Evolutionary conservation across 2,888 invertebrate species (phyloP).

Genomic region (Eilema griseolum): DNA sequence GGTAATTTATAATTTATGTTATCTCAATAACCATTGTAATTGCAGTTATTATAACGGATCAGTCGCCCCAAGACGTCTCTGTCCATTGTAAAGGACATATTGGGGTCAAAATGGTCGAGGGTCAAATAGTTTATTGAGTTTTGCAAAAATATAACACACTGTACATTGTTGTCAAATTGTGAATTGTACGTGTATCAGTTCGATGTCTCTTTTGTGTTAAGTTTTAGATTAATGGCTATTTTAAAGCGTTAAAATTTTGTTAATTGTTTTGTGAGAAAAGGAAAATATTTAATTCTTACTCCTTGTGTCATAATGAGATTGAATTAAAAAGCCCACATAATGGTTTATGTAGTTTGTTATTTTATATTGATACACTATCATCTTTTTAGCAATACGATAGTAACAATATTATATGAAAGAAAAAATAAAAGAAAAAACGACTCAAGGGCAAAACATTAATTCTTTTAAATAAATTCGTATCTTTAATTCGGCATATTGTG

Average conservation of each 20-base stretch:
- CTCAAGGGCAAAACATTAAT: too few species aligned
- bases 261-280: neutral
- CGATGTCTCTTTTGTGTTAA: constrained; percentile 41
- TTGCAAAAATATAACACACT: constrained; percentile 70
- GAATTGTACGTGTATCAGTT: constrained; percentile 41
- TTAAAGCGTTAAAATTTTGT: neutral
- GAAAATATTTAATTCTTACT: neutral
- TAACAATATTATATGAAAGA: too few species aligned
- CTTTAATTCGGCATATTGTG: neutral
- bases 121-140: constrained; percentile 78
- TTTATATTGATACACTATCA: too few species aligned
- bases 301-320: neutral
- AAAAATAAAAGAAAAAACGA: too few species aligned
- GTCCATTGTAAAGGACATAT: constrained; percentile 63
- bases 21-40: constrained; percentile 81
- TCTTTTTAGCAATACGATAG: too few species aligned
- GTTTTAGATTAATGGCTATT: constrained; percentile 29
- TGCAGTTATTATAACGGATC: constrained; percentile 81
- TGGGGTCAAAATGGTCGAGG: constrained; percentile 84
- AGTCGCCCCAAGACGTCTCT: constrained; percentile 76
- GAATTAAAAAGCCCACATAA: neutral
- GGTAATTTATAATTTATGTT: constrained; percentile 82
- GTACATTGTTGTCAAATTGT: constrained; percentile 68
- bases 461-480: too few species aligned
- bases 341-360: too few species aligned